These are phyloP conservation scores for Hystrix cristata DNA, from an alignment of 2,113 vertebrate species.

Conservation along the genomic window DNA sequence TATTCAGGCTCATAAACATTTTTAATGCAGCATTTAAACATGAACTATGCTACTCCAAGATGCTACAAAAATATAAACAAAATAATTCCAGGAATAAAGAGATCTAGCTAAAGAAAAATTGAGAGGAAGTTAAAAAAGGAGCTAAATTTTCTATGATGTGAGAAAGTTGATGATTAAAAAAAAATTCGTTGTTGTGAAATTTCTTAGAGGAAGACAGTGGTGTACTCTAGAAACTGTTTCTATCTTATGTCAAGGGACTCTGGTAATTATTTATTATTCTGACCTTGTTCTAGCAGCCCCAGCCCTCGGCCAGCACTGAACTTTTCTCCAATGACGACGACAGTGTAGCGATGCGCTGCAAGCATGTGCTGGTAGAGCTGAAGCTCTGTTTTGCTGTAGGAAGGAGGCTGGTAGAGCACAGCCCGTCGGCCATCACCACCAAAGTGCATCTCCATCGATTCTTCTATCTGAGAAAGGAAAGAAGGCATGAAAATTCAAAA, in stretches of 20 bases:
- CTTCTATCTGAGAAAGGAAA: conserved; percentile 84
- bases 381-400: conserved; percentile 85
- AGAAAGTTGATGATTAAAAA: background rate
- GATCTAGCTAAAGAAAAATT: conserved; percentile 25
- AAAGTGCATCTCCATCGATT: conserved; percentile 79
- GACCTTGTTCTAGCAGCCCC: conserved; percentile 81
- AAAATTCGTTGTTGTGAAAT: background rate
- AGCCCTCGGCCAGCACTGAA: conserved; percentile 77
- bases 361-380: conserved; percentile 90
- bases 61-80: conserved; percentile 67
- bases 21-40: conserved; percentile 76
- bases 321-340: conserved; percentile 88
- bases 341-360: conserved; percentile 87
- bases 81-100: conserved; percentile 69
- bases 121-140: conserved; percentile 1
- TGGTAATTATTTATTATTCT: conserved; percentile 70
- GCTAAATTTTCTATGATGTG: background rate
- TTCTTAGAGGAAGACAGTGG: background rate
- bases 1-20: conserved; percentile 77
- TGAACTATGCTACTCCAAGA: conserved; percentile 68
- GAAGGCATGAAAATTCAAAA: conserved; percentile 48
- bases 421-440: conserved; percentile 83
- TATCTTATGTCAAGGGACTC: background rate
- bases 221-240: background rate
- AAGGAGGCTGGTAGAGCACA: conserved; percentile 87